Percentiles rank a stretch among this genome's conserved stretches.
These are phyloP conservation scores for Homarus gammarus DNA, from an alignment of 2,888 invertebrate species.

Conservation along the genomic window DNA sequence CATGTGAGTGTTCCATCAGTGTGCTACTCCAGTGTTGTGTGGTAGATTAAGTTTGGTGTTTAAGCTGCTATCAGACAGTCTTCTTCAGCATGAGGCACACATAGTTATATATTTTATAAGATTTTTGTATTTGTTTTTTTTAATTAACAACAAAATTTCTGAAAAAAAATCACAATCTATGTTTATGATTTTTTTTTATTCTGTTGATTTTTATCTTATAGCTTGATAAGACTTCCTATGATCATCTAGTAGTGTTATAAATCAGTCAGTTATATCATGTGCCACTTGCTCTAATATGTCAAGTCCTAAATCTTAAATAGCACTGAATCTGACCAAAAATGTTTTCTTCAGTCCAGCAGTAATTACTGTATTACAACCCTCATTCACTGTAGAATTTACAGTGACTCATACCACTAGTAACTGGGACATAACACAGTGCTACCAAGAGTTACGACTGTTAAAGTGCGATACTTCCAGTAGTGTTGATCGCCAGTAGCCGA, in stretches of 20 bases:
- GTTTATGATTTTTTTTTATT: no score
- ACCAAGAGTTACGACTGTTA: not conserved
- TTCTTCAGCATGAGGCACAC: constrained; percentile 2
- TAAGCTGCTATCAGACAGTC: not conserved
- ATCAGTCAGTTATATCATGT: not conserved
- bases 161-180: not conserved
- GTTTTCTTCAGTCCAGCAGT: no score
- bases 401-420: no score
- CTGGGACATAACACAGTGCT: not conserved
- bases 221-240: no score
- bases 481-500: constrained; percentile 34
- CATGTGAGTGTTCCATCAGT: not conserved
- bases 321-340: not conserved
- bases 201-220: no score
- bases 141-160: not conserved
- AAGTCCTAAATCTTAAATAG: not conserved
- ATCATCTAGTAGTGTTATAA: no score
- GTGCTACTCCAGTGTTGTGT: not conserved
- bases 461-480: constrained; percentile 23
- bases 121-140: not conserved
- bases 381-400: no score
- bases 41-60: not conserved
- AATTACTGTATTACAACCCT: no score
- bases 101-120: not conserved
- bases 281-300: not conserved